Evolutionary conservation across 2,888 invertebrate genomes (phyloP), one percentile per base, ranked within the genome.

Genomic region (Arctia plantaginis): DNA sequence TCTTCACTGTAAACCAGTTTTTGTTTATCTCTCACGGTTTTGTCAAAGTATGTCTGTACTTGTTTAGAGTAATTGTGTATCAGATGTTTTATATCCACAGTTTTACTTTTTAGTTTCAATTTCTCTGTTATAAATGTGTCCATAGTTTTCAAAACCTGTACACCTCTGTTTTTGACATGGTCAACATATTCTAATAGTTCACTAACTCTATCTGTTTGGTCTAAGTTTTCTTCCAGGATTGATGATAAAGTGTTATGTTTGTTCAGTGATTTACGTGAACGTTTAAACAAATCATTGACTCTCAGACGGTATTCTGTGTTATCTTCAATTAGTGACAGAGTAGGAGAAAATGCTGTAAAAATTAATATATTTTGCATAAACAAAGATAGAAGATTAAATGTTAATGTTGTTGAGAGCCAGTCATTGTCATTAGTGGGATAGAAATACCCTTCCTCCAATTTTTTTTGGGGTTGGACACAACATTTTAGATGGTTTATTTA

Each of bases 141-240:
- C 27, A 27, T 55, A 30, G 30, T 27, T 33, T 30, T 59, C 4
- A 69, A 55, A 18, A 69, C 23, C n/a, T 23, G 33, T n/a, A 18
- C 18, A 69, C 55, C 69, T 69, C 35, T 69, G 3, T 39, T 18
- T n/a, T 55, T 69, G 18, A 55, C 55, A 55, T 69, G 55, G 15
- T 69, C 69, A 18, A 69, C 69, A 27, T 69, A 69, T 69, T 69
- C 55, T 55, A 18, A 15, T 0, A 55, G 35, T n/a, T 69, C 69
- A 18, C 18, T 69, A 23, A 55, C 55, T 35, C 35, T 35, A 13
- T 27, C 55, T 3, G 55, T 35, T 47, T 44, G 20, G 1, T 69
- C 39, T 18, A n/a, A 55, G 51, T 55, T 35, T 55, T 18, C 69
- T 18, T 55, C 55, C 10, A 69, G n/a, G 3, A 55, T 69, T n/a